Evolutionary conservation across 2,888 invertebrate species (phyloP).

Genomic region (Chrysodeixis includens): DNA sequence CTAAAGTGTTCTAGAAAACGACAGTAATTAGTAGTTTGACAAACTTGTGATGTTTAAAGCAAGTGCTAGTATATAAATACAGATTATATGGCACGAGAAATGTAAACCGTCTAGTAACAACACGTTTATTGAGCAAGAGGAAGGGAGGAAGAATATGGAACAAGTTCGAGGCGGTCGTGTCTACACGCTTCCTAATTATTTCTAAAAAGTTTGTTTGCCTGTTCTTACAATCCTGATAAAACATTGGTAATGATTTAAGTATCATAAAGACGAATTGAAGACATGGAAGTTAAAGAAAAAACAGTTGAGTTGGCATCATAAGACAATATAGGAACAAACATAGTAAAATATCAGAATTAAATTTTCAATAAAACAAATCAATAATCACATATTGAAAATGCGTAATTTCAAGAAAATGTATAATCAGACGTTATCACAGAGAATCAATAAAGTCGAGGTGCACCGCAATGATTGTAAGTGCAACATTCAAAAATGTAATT

Average conservation of each 20-base stretch:
- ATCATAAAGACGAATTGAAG: too few species aligned
- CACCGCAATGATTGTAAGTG: constrained; percentile 68
- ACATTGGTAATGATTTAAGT: not conserved
- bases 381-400: constrained; percentile 64
- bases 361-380: constrained; percentile 39
- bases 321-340: constrained; percentile 4
- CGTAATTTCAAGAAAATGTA: constrained; percentile 61
- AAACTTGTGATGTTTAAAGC: constrained; percentile 62
- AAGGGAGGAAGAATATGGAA: constrained; percentile 50
- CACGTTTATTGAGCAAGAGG: constrained; percentile 68
- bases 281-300: too few species aligned
- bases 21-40: constrained; percentile 25
- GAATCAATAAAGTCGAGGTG: constrained; percentile 73
- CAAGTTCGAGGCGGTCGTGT: constrained; percentile 22
- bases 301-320: too few species aligned
- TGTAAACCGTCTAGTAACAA: constrained; percentile 59
- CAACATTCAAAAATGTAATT: constrained; percentile 65
- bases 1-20: constrained; percentile 16
- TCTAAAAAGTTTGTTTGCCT: not conserved
- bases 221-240: not conserved
- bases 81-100: constrained; percentile 80
- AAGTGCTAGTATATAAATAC: constrained; percentile 68
- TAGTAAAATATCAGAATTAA: constrained; percentile 30
- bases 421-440: constrained; percentile 76
- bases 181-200: constrained; percentile 31